These are phyloP conservation scores for Colaptes auratus DNA, from an alignment of 2,113 vertebrate species.

Conservation along the genomic window DNA sequence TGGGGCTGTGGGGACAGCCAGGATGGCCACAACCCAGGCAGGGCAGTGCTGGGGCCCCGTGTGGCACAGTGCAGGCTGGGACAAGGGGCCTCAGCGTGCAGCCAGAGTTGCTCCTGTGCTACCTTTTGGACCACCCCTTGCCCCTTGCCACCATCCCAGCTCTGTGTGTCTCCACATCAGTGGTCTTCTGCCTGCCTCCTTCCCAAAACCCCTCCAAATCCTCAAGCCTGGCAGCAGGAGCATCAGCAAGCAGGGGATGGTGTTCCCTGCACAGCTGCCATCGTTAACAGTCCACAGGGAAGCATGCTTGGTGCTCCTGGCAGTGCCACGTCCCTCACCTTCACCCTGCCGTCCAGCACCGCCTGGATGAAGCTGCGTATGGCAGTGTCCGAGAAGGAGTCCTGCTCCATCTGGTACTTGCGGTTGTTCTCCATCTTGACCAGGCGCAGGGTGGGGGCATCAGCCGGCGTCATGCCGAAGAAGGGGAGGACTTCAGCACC, in stretches of 20 bases:
- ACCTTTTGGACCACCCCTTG: not conserved
- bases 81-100: rapidly evolving
- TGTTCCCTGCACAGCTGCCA: not conserved
- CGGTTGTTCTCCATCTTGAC: constrained; percentile 80
- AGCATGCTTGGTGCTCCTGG: not conserved
- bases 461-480: constrained; percentile 77
- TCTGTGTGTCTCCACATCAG: not conserved
- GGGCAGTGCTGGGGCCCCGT: not conserved
- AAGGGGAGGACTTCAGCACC: constrained; percentile 79
- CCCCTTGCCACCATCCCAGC: not conserved
- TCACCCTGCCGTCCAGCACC: constrained; percentile 76
- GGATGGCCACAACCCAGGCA: not conserved
- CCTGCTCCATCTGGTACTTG: constrained; percentile 76
- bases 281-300: not conserved
- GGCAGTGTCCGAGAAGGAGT: constrained; percentile 25
- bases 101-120: not conserved
- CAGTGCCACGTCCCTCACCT: constrained; percentile 70
- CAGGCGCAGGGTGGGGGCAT: constrained; percentile 81
- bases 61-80: not conserved
- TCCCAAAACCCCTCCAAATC: not conserved
- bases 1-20: constrained; percentile 75
- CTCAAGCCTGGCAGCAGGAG: not conserved
- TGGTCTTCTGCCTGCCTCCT: not conserved
- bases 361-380: constrained; percentile 77
- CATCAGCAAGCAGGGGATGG: not conserved